Conservation (phyloP, 2,888 invertebrate species). For the Sesamia inferens region DNA sequence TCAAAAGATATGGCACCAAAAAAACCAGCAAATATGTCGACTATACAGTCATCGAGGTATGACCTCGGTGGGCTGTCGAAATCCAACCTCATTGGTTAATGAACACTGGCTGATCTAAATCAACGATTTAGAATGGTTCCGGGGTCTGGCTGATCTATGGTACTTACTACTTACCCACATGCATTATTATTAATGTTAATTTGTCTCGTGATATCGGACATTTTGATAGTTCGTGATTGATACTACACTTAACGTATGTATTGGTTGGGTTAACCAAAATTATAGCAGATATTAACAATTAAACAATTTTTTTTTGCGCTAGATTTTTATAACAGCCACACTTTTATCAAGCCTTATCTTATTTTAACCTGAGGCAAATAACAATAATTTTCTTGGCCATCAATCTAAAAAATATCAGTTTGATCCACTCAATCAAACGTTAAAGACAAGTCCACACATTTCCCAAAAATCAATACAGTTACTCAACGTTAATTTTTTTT, state of each 20-base stretch:
- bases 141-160: conserved; percentile 55
- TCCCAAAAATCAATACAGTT: conserved; percentile 19
- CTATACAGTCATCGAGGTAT: conserved; percentile 60
- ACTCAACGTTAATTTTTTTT: conserved; percentile 28
- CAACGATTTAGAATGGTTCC: conserved; percentile 61
- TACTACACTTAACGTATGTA: conserved; percentile 1
- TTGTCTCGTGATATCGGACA: conserved; percentile 17
- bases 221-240: conserved; percentile 19
- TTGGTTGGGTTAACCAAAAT: conserved; percentile 6
- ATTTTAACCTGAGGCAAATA: background rate
- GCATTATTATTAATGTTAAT: conserved; percentile 6
- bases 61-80: conserved; percentile 68
- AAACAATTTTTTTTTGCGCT: background rate
- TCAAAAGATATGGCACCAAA: conserved; percentile 21
- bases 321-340: background rate
- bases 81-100: conserved; percentile 66
- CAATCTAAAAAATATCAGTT: background rate
- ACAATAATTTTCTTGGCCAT: background rate
- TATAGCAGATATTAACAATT: background rate
- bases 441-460: conserved; percentile 3
- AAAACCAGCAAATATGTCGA: conserved; percentile 2
- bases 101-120: conserved; percentile 60
- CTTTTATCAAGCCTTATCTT: background rate
- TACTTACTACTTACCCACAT: conserved; percentile 6
- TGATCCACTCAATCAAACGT: conserved; percentile 25